phyloP scores from a whole-genome alignment of 1,140 invertebrate species.

The Drosophila prosaltans region DNA sequence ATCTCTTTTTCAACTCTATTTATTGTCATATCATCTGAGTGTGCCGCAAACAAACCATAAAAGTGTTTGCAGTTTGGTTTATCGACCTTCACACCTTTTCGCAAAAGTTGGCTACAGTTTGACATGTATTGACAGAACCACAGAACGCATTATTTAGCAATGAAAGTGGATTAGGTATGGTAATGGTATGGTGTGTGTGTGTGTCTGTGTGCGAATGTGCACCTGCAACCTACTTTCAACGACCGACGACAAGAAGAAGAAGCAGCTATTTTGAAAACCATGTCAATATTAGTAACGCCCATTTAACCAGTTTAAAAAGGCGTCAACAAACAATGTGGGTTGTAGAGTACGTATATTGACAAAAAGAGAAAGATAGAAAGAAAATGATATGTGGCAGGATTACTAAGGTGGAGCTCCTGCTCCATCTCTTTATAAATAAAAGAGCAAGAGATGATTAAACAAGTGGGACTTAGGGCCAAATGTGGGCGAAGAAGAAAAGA shows the following conservation, averaged over 20 bases:
- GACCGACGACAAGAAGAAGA: constrained; percentile 5
- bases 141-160: constrained; percentile 69
- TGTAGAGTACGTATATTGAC: not conserved
- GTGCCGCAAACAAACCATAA: constrained; percentile 64
- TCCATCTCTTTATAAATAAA: constrained; percentile 3
- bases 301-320: constrained; percentile 73
- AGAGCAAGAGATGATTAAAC: not conserved
- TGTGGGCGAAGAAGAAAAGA: not conserved
- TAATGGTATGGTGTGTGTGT: not conserved
- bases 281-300: constrained; percentile 73
- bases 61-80: constrained; percentile 63
- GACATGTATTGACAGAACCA: constrained; percentile 39
- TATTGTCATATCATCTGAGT: not conserved
- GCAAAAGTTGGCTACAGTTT: constrained; percentile 38
- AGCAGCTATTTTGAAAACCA: constrained; percentile 41
- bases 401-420: not conserved
- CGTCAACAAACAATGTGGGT: constrained; percentile 36
- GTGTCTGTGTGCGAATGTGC: not conserved
- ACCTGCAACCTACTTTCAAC: constrained; percentile 64
- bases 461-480: not conserved
- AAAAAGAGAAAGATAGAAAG: constrained; percentile 30
- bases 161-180: constrained; percentile 68
- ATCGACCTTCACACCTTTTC: constrained; percentile 47
- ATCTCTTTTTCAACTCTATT: not conserved
- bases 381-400: constrained; percentile 22